phyloP scores from a whole-genome alignment of 2,113 vertebrate genomes.

The Marcusenius ussheri region DNA sequence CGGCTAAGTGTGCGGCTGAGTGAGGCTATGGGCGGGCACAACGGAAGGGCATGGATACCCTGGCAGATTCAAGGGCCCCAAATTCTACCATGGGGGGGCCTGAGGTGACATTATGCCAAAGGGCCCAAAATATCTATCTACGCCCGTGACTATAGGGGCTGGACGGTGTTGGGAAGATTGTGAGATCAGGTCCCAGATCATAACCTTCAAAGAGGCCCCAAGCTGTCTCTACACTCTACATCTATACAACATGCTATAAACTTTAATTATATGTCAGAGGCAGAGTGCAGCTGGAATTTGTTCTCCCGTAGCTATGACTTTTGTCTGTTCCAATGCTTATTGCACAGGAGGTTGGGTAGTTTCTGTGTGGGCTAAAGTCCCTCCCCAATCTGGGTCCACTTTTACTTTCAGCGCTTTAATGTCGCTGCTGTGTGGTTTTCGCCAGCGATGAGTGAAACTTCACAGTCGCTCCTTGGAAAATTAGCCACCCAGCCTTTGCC shows the following conservation, averaged over 20 bases:
- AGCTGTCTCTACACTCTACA: background rate
- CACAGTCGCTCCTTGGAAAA: conserved; percentile 33
- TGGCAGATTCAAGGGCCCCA: background rate
- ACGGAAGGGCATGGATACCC: background rate
- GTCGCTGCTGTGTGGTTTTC: conserved; percentile 17
- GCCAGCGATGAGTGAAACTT: conserved; percentile 33
- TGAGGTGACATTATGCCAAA: background rate
- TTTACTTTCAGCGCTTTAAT: background rate
- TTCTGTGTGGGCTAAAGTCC: background rate
- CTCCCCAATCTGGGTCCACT: background rate
- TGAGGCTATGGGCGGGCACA: background rate
- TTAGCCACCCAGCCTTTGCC: conserved; percentile 44
- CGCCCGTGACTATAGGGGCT: background rate
- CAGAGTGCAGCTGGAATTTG: background rate
- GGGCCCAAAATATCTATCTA: background rate
- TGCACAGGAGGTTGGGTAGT: background rate
- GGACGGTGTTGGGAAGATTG: background rate
- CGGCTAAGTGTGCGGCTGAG: background rate
- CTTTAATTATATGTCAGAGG: background rate
- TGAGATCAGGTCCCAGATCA: background rate
- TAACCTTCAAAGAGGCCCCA: background rate
- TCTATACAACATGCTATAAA: background rate
- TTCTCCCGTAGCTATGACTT: background rate
- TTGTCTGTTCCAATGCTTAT: background rate
- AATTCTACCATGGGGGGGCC: background rate